Percentiles rank a stretch among this genome's conserved stretches.
Conservation (phyloP, 2,888 invertebrate genomes). For the Tachina fera region DNA sequence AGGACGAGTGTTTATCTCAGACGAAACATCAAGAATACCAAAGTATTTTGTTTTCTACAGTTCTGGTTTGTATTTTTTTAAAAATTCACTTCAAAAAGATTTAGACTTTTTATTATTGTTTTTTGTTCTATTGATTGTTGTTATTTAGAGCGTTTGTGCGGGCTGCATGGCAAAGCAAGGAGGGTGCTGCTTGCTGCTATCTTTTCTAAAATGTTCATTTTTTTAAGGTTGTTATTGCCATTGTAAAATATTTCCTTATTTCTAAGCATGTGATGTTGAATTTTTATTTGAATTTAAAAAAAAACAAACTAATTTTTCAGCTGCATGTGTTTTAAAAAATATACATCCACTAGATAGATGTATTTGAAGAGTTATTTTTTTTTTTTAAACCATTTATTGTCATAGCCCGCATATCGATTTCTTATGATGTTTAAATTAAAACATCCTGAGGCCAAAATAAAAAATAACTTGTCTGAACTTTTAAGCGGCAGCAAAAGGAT, state of each 20-base stretch:
- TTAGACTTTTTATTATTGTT: slow-evolving; percentile 32
- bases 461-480: not conserved
- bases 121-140: slow-evolving; percentile 28
- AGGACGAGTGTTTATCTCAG: slow-evolving; percentile 59
- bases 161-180: slow-evolving; percentile 6
- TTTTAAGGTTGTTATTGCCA: slow-evolving; percentile 12
- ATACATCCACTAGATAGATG: not conserved
- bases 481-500: not conserved
- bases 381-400: slow-evolving; percentile 28
- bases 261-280: slow-evolving; percentile 51
- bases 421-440: slow-evolving; percentile 49
- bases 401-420: slow-evolving; percentile 68
- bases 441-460: slow-evolving; percentile 46
- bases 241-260: slow-evolving; percentile 52
- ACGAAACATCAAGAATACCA: slow-evolving; percentile 60
- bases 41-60: slow-evolving; percentile 23
- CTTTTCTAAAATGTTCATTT: slow-evolving; percentile 47
- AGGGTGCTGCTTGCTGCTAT: slow-evolving; percentile 57
- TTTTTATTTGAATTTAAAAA: slow-evolving; percentile 22
- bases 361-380: slow-evolving; percentile 20
- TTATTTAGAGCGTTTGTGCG: slow-evolving; percentile 28
- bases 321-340: slow-evolving; percentile 58
- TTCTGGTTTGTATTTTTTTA: slow-evolving; percentile 8
- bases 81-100: slow-evolving; percentile 54
- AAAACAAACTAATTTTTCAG: slow-evolving; percentile 51